Evolutionary conservation across 2,888 invertebrate species (phyloP), one percentile per base, ranked within the genome.

Genomic region (Lycocerus yunnanus): DNA sequence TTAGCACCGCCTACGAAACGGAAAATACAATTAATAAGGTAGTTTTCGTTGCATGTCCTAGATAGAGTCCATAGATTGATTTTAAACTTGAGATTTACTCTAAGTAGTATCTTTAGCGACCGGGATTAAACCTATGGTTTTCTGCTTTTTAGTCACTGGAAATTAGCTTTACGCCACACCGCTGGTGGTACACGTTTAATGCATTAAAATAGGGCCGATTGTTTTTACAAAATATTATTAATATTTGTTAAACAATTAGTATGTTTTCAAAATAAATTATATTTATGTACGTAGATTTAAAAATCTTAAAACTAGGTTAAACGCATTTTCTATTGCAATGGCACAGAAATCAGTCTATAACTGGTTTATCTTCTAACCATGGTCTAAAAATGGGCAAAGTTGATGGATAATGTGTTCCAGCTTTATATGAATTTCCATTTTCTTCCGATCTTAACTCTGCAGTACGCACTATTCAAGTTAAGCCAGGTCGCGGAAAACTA

Each of bases 401-500:
- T 79, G 95, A 94, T 69, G 97, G 97, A 88, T 97, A 97, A 88
- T 96, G 95, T n/a, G 96, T 95, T 80, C 95, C 95, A 27, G 93
- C 92, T 83, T 94, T 94, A 77, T 91, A 92, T 78, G 90, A 89
- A n/a, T 89, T 88, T 74, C 91, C 92, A 75, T 91, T 92, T 73
- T 91, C 92, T 78, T 92, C 90, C 79, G 90, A 90, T 75, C 93
- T 89, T 85, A 96, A n/a, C n/a, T n/a, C n/a, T n/a, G n/a, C n/a
- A n/a, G n/a, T n/a, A n/a, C n/a, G n/a, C n/a, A n/a, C n/a, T n/a
- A n/a, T n/a, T n/a, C n/a, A n/a, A n/a, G n/a, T n/a, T n/a, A n/a
- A n/a, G n/a, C n/a, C n/a, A n/a, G n/a, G n/a, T n/a, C n/a, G n/a
- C n/a, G n/a, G n/a, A n/a, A n/a, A n/a, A n/a, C n/a, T n/a, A n/a